Evolutionary conservation across 2,113 vertebrate genomes (phyloP).

Genomic region (mouse (Mus musculus)): DNA sequence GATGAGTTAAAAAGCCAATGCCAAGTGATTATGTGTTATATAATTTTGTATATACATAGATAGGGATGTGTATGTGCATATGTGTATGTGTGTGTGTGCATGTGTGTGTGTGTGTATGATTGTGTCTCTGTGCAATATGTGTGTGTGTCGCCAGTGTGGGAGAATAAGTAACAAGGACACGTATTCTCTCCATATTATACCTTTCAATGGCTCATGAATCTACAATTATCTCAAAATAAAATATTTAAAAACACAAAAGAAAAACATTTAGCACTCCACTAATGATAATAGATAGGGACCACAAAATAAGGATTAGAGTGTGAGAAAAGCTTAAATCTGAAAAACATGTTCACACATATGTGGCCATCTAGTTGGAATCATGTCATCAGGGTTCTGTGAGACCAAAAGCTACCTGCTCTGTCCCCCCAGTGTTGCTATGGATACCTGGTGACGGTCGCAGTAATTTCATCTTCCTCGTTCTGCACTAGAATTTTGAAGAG

Average conservation of each 20-base stretch:
- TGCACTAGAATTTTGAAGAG: slow-evolving; percentile 96
- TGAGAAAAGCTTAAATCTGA: background rate
- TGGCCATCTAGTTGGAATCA: background rate
- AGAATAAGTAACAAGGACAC: background rate
- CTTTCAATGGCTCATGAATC: background rate
- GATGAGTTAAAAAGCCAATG: background rate
- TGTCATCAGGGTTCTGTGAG: background rate
- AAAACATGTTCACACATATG: background rate
- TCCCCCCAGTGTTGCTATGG: background rate
- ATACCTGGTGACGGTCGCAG: slow-evolving; percentile 94
- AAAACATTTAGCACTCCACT: background rate
- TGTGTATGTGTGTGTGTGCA: background rate
- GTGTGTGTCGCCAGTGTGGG: background rate
- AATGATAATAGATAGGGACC: background rate
- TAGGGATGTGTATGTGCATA: background rate
- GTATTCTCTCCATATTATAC: background rate
- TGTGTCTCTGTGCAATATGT: background rate
- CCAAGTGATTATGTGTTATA: background rate
- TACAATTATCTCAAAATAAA: slow-evolving; percentile 7
- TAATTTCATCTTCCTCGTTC: slow-evolving; percentile 94
- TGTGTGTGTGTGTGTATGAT: background rate
- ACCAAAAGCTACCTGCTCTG: background rate
- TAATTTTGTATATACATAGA: background rate
- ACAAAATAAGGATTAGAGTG: background rate
- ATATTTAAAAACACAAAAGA: background rate